A percentile compares a stretch with the other conserved stretches of the same genome.
Evolutionary conservation across 2,888 invertebrate genomes (phyloP).

Genomic region (Stenichneumon culpator): DNA sequence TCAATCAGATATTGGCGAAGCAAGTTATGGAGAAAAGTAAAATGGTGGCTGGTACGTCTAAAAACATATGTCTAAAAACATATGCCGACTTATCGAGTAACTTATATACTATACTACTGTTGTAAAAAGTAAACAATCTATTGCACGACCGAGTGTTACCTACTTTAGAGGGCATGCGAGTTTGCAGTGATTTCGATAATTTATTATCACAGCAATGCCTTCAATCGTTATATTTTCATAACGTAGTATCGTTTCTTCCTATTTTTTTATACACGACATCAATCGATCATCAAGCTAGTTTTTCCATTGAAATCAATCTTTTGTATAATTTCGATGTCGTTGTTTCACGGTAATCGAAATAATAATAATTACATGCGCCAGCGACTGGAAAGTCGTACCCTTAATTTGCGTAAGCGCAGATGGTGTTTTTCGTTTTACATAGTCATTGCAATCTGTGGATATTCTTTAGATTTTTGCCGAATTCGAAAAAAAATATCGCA

Average conservation of each 20-base stretch:
- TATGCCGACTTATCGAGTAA: background rate
- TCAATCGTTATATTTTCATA: constrained; percentile 1
- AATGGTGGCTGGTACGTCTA: constrained; percentile 95
- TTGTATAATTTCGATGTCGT: constrained; percentile 27
- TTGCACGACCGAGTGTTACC: constrained; percentile 34
- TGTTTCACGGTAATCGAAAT: background rate
- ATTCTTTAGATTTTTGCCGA: background rate
- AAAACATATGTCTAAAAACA: constrained; percentile 3
- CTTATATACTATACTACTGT: constrained; percentile 34
- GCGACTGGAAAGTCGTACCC: background rate
- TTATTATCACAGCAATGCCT: constrained; percentile 22
- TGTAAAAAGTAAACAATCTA: constrained; percentile 8
- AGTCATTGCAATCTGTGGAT: background rate
- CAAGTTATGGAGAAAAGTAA: constrained; percentile 98
- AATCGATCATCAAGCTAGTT: constrained; percentile 35
- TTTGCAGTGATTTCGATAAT: constrained; percentile 37
- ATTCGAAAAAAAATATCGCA: background rate
- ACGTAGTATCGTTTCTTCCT: background rate
- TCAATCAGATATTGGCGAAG: constrained; percentile 96
- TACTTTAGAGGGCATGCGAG: constrained; percentile 55
- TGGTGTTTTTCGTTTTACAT: background rate
- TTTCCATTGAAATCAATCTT: constrained; percentile 25
- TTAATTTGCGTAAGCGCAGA: background rate
- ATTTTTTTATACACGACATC: constrained; percentile 13
- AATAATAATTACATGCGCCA: background rate